phyloP scores from a whole-genome alignment of 64 coral and sea anemone species.

The Hydrozoanthus tunicans region DNA sequence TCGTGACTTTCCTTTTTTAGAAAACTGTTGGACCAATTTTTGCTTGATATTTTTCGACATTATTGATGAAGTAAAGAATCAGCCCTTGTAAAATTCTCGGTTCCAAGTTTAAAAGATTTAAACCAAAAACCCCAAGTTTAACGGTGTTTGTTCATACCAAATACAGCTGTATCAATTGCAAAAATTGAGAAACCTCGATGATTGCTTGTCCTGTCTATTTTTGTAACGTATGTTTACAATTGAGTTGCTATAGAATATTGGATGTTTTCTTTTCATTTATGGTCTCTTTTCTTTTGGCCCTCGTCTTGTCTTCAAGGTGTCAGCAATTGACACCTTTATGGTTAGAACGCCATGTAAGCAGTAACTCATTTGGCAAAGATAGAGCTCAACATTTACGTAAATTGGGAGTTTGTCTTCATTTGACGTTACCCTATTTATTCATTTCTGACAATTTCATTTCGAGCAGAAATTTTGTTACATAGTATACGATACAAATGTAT shows the following conservation, averaged over 20 bases:
- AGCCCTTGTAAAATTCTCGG: no score
- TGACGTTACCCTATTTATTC: constrained; percentile 8
- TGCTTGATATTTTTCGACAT: no score
- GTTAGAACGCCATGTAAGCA: not conserved
- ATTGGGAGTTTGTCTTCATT: not conserved
- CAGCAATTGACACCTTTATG: not conserved
- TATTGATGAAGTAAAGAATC: no score
- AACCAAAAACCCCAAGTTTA: no score
- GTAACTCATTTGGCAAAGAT: not conserved
- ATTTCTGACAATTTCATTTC: not conserved
- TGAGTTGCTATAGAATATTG: not conserved
- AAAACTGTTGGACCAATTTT: no score
- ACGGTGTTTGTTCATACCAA: not conserved
- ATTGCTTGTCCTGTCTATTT: not conserved
- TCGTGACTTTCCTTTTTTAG: no score
- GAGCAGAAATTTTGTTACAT: not conserved
- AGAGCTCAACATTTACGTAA: not conserved
- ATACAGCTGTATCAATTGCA: constrained; percentile 20
- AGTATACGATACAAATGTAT: not conserved
- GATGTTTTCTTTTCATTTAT: not conserved
- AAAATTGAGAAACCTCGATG: not conserved
- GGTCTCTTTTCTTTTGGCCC: not conserved
- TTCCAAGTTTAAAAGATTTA: no score
- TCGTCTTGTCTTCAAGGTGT: not conserved
- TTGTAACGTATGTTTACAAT: not conserved